These are phyloP conservation scores for Pipistrellus pygmaeus DNA, from an alignment of 2,797 vertebrate genomes.

Conservation along the genomic window DNA sequence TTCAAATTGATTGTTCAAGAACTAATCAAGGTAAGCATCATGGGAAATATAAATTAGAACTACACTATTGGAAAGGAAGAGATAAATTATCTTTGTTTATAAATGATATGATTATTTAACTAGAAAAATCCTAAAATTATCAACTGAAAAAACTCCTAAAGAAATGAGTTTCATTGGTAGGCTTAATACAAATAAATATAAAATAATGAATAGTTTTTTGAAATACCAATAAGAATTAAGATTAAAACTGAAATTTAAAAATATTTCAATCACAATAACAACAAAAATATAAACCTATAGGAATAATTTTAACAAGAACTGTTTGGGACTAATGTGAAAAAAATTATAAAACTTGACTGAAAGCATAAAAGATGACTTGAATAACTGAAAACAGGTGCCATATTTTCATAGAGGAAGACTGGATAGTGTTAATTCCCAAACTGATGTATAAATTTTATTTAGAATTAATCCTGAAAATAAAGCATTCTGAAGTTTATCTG, in stretches of 20 bases:
- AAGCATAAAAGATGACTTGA: neutral
- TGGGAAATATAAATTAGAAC: neutral
- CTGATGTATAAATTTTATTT: neutral
- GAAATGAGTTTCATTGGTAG: neutral
- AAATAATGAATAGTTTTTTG: neutral
- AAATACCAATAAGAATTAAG: neutral
- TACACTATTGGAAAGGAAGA: conserved; percentile 15
- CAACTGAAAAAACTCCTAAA: neutral
- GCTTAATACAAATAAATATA: neutral
- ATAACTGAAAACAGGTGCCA: neutral
- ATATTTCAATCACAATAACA: neutral
- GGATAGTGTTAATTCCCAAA: neutral
- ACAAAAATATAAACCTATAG: neutral
- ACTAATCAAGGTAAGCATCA: neutral
- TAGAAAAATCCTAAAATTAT: neutral
- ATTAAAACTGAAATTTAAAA: conserved; percentile 31
- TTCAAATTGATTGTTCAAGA: neutral
- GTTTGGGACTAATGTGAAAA: neutral
- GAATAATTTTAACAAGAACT: conserved; percentile 7
- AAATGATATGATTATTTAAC: neutral
- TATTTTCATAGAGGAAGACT: neutral
- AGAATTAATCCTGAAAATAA: neutral
- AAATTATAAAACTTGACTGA: neutral
- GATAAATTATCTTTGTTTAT: neutral
- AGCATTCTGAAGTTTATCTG: neutral